A percentile compares a stretch with the other conserved stretches of the same genome.
Evolutionary conservation across 2,888 invertebrate species (phyloP).

Genomic region (Rhagium mordax): DNA sequence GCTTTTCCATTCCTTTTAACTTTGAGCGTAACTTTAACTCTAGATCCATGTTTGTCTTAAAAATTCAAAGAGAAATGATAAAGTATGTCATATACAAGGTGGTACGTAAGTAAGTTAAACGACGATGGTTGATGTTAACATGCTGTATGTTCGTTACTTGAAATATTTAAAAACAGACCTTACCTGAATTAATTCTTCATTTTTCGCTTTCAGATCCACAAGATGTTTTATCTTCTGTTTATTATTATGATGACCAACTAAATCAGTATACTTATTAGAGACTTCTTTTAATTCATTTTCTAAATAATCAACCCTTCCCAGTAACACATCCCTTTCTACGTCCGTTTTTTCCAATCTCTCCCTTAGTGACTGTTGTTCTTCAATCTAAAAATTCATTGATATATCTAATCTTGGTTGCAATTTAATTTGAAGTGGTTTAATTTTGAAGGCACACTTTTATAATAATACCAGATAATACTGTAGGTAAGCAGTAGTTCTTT

Average conservation of each 20-base stretch:
- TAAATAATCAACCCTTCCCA: slow-evolving; percentile 46
- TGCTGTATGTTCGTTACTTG: no score
- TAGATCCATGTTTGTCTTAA: slow-evolving; percentile 62
- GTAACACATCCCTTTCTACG: slow-evolving; percentile 33
- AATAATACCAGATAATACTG: no score
- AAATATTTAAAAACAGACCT: no score
- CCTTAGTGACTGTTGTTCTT: slow-evolving; percentile 31
- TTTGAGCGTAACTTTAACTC: slow-evolving; percentile 62
- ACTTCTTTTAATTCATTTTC: slow-evolving; percentile 46
- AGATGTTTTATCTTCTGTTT: slow-evolving; percentile 77
- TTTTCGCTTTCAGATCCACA: slow-evolving; percentile 69
- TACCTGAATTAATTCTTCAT: slow-evolving; percentile 70
- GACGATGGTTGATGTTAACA: no score
- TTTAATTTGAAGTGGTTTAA: no score
- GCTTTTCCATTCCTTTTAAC: slow-evolving; percentile 68
- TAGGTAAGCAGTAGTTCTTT: no score
- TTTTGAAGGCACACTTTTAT: no score
- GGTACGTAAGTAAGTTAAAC: no score
- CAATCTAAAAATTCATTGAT: slow-evolving; percentile 24
- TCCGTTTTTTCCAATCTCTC: slow-evolving; percentile 21
- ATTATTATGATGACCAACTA: slow-evolving; percentile 78
- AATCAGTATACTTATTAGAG: slow-evolving; percentile 72
- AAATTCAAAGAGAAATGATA: slow-evolving; percentile 38
- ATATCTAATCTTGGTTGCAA: no score
- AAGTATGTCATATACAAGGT: no score